Evolutionary conservation across 2,113 vertebrate species (phyloP), one percentile per base, ranked within the genome.

Genomic region (Craseonycteris thonglongyai): DNA sequence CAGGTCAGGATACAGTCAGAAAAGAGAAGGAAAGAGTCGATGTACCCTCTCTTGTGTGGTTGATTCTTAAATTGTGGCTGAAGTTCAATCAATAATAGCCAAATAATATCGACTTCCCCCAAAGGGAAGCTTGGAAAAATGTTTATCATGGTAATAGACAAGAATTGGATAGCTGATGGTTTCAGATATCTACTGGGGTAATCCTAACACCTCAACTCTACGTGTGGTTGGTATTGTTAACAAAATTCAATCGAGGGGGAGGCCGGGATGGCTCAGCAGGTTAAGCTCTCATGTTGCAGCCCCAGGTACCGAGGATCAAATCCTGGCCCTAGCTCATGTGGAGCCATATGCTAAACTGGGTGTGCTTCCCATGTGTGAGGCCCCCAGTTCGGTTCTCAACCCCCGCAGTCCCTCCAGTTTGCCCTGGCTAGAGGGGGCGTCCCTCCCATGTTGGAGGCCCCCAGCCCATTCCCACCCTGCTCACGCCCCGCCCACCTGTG

Each of bases 61-160:
- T 51, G 83, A 61, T 93, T 93, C 59, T 40, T 83, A 76, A 88
- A 58, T 93, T 61, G 66, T 54, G 74, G 84, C 87, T 83, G 69
- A 93, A 86, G 86, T 72, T 95, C 63, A 88, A 49, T 51, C 40
- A 59, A 18, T 54, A 76, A 51, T 42, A 82, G 83, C 80, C 61
- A 93, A 61, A 74, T 26, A 74, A 84, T 69, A 82, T 9, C 89
- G 83, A 91, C 74, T 76, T 88, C 49, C 82, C 40, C 47, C 61
- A 51, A 65, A 91, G 47, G 88, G 86, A 54, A 92, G 38, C 49
- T 61, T 85, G 51, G 35, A 74, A 56, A 69, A 81, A 96, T 33
- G 71, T 66, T 71, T 65, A 65, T n/a, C 35, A 26, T 63, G 61
- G 35, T 68, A 16, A 63, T 12, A 54, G 74, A 45, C 7, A 74